Conservation (phyloP, 2,888 invertebrate species). For the Salticus scenicus region DNA sequence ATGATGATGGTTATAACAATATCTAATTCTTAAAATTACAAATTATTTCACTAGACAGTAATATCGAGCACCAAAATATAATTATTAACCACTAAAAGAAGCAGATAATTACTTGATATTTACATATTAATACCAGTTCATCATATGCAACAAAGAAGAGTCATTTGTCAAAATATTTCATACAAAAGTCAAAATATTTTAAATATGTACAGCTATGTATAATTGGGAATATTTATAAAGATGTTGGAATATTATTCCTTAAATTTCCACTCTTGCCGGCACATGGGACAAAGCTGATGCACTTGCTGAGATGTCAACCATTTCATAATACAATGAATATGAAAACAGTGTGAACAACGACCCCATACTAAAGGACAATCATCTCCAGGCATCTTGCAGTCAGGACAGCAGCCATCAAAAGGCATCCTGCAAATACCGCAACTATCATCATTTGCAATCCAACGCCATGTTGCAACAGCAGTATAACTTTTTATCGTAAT, state of each 20-base stretch:
- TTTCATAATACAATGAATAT: conserved; percentile 99
- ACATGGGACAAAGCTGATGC: conserved; percentile 84
- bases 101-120: too few species aligned
- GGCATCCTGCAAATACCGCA: conserved; percentile 99
- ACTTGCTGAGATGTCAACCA: conserved; percentile 90
- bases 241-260: conserved; percentile 80
- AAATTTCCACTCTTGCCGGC: conserved; percentile 99
- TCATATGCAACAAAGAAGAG: too few species aligned
- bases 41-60: too few species aligned
- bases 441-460: conserved; percentile 99
- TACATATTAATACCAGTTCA: too few species aligned
- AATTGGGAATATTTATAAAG: too few species aligned
- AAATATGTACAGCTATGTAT: too few species aligned
- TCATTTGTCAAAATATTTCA: too few species aligned
- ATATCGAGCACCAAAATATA: too few species aligned
- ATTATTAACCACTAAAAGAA: too few species aligned
- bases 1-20: too few species aligned
- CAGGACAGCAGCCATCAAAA: conserved; percentile 98
- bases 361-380: conserved; percentile 99
- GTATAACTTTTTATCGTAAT: conserved; percentile 81
- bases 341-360: conserved; percentile 98
- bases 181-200: too few species aligned
- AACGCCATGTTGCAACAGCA: conserved; percentile 97
- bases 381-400: conserved; percentile 97
- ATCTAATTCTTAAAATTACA: too few species aligned